Evolutionary conservation across 2,888 invertebrate species (phyloP).

Genomic region (Mallateleia sp.): DNA sequence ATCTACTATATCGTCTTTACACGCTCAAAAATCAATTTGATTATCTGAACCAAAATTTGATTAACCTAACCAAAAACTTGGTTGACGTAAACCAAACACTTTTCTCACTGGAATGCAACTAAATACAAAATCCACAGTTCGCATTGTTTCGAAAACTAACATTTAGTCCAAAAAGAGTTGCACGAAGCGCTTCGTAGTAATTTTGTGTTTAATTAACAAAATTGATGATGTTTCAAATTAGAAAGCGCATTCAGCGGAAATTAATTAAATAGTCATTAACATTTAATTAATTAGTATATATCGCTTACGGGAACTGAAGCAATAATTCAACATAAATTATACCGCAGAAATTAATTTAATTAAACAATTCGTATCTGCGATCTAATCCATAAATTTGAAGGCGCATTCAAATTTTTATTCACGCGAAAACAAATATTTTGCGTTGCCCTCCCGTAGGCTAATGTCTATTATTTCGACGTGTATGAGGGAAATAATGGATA

Average conservation of each 20-base stretch:
- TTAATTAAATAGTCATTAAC: constrained; percentile 67
- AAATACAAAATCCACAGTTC: too few relatives aligned
- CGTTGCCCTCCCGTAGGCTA: not conserved
- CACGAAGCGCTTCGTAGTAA: not conserved
- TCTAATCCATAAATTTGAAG: constrained; percentile 14
- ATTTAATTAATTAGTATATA: constrained; percentile 64
- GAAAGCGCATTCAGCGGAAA: constrained; percentile 50
- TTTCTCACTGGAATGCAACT: too few relatives aligned
- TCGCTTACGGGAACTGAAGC: constrained; percentile 32
- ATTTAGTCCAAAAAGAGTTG: not conserved
- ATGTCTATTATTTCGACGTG: constrained; percentile 40
- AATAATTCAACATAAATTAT: constrained; percentile 43
- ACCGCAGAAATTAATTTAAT: constrained; percentile 44
- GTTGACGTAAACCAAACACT: too few relatives aligned
- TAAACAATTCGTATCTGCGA: constrained; percentile 42
- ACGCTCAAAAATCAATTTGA: too few relatives aligned
- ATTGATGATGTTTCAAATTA: constrained; percentile 56
- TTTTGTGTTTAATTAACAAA: constrained; percentile 51
- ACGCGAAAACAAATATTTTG: not conserved
- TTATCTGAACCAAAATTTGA: too few relatives aligned
- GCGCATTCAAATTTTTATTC: constrained; percentile 3
- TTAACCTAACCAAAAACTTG: too few relatives aligned
- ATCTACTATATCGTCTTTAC: too few relatives aligned
- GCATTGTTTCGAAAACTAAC: too few relatives aligned
- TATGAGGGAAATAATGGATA: constrained; percentile 51